These are phyloP conservation scores for Prietella phreatophila DNA, from an alignment of 2,113 vertebrate genomes.

Conservation along the genomic window DNA sequence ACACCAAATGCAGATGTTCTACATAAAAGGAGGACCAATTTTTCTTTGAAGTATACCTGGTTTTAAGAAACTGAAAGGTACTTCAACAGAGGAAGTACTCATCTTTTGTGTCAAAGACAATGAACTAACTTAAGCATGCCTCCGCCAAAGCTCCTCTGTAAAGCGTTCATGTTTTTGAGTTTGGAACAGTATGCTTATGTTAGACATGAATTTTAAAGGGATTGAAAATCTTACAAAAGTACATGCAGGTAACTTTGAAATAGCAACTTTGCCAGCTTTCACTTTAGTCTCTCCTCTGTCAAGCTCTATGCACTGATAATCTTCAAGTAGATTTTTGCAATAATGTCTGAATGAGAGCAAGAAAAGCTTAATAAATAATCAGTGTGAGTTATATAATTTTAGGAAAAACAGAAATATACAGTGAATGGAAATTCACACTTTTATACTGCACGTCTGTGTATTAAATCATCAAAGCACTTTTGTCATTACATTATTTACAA, in stretches of 20 bases:
- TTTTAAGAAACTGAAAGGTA: conserved; percentile 7
- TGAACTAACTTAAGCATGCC: neutral
- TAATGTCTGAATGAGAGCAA: neutral
- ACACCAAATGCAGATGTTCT: conserved; percentile 6
- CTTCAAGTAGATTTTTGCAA: neutral
- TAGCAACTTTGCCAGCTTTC: neutral
- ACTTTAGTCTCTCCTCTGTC: neutral
- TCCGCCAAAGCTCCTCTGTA: neutral
- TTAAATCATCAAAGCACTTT: neutral
- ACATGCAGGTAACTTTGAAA: neutral
- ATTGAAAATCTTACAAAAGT: neutral
- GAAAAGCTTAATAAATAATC: neutral
- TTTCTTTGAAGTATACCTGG: conserved; percentile 2
- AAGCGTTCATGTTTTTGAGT: neutral
- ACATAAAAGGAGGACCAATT: conserved; percentile 6
- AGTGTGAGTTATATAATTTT: neutral
- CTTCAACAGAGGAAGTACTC: neutral
- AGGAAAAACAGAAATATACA: neutral
- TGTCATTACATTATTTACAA: conserved; percentile 16
- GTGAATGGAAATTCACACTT: neutral
- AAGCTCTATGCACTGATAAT: neutral
- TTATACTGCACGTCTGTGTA: neutral
- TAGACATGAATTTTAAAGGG: neutral
- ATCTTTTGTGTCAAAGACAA: conserved; percentile 15
- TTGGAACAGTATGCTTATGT: neutral